These are phyloP conservation scores for Pollimyrus isidori DNA, from an alignment of 2,113 vertebrate species.

Conservation along the genomic window DNA sequence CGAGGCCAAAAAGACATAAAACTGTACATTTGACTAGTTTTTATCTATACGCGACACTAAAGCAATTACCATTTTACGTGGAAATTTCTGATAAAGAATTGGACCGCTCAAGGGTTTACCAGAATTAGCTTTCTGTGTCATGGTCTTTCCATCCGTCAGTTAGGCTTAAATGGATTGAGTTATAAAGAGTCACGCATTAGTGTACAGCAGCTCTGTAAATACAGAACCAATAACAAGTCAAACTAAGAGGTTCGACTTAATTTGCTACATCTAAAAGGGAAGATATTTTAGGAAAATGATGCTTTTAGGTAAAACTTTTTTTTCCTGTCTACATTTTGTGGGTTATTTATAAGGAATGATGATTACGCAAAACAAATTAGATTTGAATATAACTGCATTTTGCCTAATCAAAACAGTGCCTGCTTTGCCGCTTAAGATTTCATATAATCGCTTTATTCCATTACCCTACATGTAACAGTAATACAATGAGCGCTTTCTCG, in stretches of 20 bases:
- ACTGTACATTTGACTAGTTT: background rate
- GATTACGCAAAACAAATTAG: slow-evolving; percentile 8
- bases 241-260: background rate
- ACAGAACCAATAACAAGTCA: background rate
- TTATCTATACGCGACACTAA: background rate
- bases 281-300: background rate
- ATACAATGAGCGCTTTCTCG: background rate
- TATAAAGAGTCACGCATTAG: background rate
- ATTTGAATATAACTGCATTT: background rate
- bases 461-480: background rate
- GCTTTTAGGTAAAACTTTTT: background rate
- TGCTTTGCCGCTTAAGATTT: background rate
- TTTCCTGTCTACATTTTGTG: background rate
- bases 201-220: background rate
- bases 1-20: background rate
- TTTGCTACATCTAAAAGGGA: background rate
- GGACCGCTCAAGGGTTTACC: background rate
- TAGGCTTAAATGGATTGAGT: background rate
- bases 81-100: background rate
- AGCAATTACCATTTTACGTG: background rate
- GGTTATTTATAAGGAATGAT: background rate
- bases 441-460: background rate
- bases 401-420: background rate
- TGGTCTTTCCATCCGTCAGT: background rate
- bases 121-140: background rate